phyloP scores from a whole-genome alignment of 1,140 invertebrate genomes.

The Protaetia brevitarsis region DNA sequence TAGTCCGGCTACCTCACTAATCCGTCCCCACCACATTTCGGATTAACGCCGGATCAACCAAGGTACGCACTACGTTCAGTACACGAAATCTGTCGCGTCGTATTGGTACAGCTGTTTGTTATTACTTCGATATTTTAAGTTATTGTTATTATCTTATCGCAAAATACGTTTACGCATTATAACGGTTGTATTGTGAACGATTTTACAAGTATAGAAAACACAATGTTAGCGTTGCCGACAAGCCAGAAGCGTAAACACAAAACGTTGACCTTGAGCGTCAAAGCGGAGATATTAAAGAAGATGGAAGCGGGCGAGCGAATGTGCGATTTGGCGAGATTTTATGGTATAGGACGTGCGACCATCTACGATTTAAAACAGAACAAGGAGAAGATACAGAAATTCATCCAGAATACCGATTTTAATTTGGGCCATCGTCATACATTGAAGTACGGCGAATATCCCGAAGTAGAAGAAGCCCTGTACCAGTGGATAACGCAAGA shows the following conservation, averaged over 20 bases:
- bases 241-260: constrained; percentile 20
- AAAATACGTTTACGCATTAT: too few species aligned
- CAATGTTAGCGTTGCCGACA: background rate
- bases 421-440: constrained; percentile 35
- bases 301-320: constrained; percentile 18
- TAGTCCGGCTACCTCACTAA: too few species aligned
- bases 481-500: constrained; percentile 25
- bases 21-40: too few species aligned
- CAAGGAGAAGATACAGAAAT: constrained; percentile 37
- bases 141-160: too few species aligned
- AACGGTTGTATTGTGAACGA: too few species aligned
- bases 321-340: background rate
- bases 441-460: constrained; percentile 40
- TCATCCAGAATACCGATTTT: constrained; percentile 36
- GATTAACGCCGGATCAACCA: too few species aligned
- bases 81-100: too few species aligned
- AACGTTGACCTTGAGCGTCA: constrained; percentile 22
- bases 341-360: constrained; percentile 36
- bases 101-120: too few species aligned
- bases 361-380: constrained; percentile 30
- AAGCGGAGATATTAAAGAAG: constrained; percentile 25
- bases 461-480: constrained; percentile 36
- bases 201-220: too few species aligned
- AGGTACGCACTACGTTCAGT: too few species aligned
- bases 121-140: too few species aligned